Evolutionary conservation across 1,140 invertebrate species (phyloP).

Genomic region (Anoplolepis gracilipes): DNA sequence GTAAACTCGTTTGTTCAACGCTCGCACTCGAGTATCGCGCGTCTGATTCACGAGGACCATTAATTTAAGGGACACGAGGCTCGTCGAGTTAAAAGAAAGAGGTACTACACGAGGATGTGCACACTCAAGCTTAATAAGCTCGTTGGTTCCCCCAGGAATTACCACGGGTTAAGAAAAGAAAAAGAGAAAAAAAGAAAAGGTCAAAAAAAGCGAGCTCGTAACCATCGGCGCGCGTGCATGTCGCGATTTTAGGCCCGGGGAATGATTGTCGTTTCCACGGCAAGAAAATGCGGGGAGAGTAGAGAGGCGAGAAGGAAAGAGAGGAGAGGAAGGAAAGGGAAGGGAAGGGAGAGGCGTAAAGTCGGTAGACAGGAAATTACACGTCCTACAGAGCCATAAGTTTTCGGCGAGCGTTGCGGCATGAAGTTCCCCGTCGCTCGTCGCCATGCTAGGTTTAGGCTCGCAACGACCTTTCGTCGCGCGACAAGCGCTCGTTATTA

Average conservation of each 20-base stretch:
- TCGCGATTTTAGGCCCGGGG: conserved; percentile 20
- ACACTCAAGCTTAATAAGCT: conserved; percentile 72
- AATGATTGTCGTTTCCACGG: conserved; percentile 24
- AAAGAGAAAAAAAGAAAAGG: background rate
- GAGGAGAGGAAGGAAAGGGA: background rate
- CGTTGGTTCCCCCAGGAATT: conserved; percentile 46
- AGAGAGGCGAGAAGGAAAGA: background rate
- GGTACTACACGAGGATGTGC: conserved; percentile 59
- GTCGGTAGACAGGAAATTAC: conserved; percentile 81
- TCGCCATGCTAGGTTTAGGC: conserved; percentile 47
- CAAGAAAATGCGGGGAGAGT: conserved; percentile 12
- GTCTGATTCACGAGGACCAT: conserved; percentile 69
- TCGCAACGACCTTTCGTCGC: conserved; percentile 66
- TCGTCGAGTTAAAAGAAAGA: conserved; percentile 45
- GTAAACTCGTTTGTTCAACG: background rate
- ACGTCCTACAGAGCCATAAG: conserved; percentile 77
- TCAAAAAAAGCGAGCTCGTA: background rate
- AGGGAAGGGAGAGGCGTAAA: conserved; percentile 32
- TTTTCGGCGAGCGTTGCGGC: conserved; percentile 65
- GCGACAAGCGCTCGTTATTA: conserved; percentile 67
- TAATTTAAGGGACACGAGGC: conserved; percentile 66
- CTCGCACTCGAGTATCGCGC: conserved; percentile 12
- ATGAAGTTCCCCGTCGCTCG: conserved; percentile 21
- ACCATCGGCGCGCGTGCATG: background rate
- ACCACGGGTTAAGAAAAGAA: conserved; percentile 3